Evolutionary conservation across 1,140 invertebrate genomes (phyloP), one percentile per base, ranked within the genome.

Genomic region (Macrosteles quadrilineatus): DNA sequence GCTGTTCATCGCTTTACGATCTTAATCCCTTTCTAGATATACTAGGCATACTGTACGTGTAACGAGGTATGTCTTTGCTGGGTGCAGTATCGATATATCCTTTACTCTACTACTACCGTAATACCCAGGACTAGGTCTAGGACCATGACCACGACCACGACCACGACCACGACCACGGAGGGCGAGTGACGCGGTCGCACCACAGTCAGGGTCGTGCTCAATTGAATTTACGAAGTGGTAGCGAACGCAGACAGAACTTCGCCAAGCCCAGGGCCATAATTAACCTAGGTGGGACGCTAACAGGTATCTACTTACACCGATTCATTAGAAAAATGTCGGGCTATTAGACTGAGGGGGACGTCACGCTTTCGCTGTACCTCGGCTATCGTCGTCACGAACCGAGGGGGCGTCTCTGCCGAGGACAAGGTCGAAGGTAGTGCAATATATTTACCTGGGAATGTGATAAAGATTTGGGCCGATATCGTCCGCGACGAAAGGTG

Each of bases 281-380:
- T 50, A 50, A 50, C 47, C 47, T 17, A 19, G 47, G 47, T 19
- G 47, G 47, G 47, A 50, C 47, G 47, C 47, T 50, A 50, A 50
- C 47, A 50, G 47, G 47, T 50, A 50, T 50, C 47, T 50, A 50
- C 47, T 50, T 50, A 50, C 47, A 50, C 14, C 47, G 47, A 50
- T 50, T 50, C 47, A n/a, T 21, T 50, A 21, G 21, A 50, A 50
- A 50, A 50, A 50, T 50, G 47, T 21, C 3, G 6, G 47, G 47
- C 47, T 19, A 50, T 50, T 50, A 50, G 47, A 50, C 47, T 11
- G 47, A 6, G 47, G 47, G 36, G 14, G 21, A 3, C 21, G 47
- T 50, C 47, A 50, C 47, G 47, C 6, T 11, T 50, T 50, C 47
- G 47, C 14, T 50, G 47, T 50, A 11, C 47, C 47, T n/a, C 47